Percentiles rank a stretch among this genome's conserved stretches.
Evolutionary conservation across 2,888 invertebrate genomes (phyloP).

Genomic region (Nemotelus nigrinus): DNA sequence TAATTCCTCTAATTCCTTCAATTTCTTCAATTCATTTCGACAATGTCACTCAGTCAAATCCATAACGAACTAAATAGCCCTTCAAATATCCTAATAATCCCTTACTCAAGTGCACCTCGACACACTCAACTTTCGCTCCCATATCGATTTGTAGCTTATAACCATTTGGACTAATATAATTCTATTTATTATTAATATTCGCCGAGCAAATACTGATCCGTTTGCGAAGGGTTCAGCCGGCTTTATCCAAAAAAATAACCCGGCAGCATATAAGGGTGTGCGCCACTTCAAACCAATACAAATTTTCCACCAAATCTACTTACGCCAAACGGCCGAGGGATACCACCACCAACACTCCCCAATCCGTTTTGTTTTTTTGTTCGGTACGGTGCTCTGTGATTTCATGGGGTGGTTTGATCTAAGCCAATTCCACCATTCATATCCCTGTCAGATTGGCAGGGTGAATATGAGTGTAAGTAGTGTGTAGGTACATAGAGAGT

Average conservation of each 20-base stretch:
- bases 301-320: conserved; percentile 38
- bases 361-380: background rate
- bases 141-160: background rate
- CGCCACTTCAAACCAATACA: conserved; percentile 6
- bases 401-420: conserved; percentile 23
- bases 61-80: too few relatives aligned
- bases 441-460: background rate
- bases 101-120: background rate
- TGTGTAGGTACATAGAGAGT: too few relatives aligned
- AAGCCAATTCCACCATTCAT: background rate
- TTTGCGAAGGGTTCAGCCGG: too few relatives aligned
- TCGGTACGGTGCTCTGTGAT: background rate
- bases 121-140: background rate
- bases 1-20: background rate
- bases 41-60: background rate
- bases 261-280: too few relatives aligned
- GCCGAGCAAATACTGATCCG: background rate
- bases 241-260: too few relatives aligned
- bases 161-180: background rate
- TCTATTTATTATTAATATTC: background rate
- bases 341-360: background rate
- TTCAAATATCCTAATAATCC: background rate
- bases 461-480: too few relatives aligned
- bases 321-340: conserved; percentile 8
- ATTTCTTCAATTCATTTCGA: background rate